phyloP scores from a whole-genome alignment of 2,797 vertebrate genomes.

The Cottoperca gobio region DNA sequence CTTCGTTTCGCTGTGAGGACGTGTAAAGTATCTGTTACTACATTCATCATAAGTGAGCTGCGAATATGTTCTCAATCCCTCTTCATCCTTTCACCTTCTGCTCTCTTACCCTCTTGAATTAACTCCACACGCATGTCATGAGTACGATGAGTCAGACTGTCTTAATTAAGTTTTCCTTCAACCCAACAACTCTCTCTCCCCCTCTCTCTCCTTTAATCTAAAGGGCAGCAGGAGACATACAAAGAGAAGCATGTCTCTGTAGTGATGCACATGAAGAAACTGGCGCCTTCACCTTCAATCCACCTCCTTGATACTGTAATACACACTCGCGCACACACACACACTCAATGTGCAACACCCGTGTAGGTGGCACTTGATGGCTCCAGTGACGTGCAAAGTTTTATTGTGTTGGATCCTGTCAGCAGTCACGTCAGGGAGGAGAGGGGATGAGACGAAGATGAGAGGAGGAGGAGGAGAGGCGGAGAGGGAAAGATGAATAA shows the following conservation, averaged over 20 bases:
- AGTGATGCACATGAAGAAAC: not conserved
- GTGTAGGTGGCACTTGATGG: constrained; percentile 19
- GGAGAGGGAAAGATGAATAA: constrained; percentile 24
- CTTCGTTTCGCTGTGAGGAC: too few species aligned
- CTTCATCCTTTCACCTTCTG: not conserved
- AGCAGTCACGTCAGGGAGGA: constrained; percentile 4
- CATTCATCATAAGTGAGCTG: not conserved
- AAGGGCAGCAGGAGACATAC: not conserved
- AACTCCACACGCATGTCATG: not conserved
- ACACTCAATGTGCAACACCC: not conserved
- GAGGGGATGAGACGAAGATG: not conserved
- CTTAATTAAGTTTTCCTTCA: not conserved
- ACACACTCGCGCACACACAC: constrained; percentile 10
- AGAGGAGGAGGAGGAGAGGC: constrained; percentile 7
- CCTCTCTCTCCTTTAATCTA: not conserved
- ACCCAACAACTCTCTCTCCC: not conserved
- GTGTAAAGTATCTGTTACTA: not conserved
- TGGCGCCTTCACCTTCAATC: constrained; percentile 44
- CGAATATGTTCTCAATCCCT: not conserved
- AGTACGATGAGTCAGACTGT: not conserved
- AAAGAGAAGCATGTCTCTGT: not conserved
- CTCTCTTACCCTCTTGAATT: not conserved
- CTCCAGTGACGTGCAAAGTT: constrained; percentile 25
- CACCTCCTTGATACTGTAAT: not conserved
- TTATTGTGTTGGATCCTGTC: constrained; percentile 26